A percentile compares a stretch with the other conserved stretches of the same genome.
phyloP scores from a whole-genome alignment of 2,797 vertebrate genomes.

The Cyprinella venusta region DNA sequence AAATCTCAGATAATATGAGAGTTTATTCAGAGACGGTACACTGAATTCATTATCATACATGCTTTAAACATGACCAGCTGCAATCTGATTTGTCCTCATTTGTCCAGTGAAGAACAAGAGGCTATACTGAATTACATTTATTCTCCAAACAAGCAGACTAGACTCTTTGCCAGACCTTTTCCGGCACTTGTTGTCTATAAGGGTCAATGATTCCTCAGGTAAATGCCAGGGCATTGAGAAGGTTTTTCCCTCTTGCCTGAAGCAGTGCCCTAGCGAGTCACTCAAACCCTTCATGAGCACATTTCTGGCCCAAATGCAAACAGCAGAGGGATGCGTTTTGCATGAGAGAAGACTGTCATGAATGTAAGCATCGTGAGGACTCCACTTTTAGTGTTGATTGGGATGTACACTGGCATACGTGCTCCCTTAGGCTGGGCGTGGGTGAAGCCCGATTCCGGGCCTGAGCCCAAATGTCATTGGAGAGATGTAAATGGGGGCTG shows the following conservation, averaged over 20 bases:
- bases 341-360: background rate
- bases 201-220: conserved; percentile 1
- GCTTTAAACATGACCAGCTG: conserved; percentile 47
- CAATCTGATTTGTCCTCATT: conserved; percentile 28
- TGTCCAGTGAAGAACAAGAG: conserved; percentile 2
- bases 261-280: conserved; percentile 6
- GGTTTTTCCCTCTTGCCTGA: background rate
- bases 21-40: conserved; percentile 30
- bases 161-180: background rate
- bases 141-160: background rate
- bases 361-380: conserved; percentile 1
- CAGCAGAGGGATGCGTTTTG: background rate
- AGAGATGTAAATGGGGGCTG: conserved; percentile 52
- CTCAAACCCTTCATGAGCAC: background rate
- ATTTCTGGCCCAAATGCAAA: conserved; percentile 18
- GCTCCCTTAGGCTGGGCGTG: conserved; percentile 38
- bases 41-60: conserved; percentile 50
- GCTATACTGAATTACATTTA: background rate
- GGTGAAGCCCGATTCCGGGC: conserved; percentile 40
- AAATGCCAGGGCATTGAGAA: conserved; percentile 18
- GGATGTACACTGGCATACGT: conserved; percentile 38
- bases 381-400: conserved; percentile 26
- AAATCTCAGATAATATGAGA: conserved; percentile 25
- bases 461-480: conserved; percentile 51
- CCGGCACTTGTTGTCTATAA: background rate